phyloP scores from a whole-genome alignment of 2,797 vertebrate species.

The Pygocentrus nattereri region DNA sequence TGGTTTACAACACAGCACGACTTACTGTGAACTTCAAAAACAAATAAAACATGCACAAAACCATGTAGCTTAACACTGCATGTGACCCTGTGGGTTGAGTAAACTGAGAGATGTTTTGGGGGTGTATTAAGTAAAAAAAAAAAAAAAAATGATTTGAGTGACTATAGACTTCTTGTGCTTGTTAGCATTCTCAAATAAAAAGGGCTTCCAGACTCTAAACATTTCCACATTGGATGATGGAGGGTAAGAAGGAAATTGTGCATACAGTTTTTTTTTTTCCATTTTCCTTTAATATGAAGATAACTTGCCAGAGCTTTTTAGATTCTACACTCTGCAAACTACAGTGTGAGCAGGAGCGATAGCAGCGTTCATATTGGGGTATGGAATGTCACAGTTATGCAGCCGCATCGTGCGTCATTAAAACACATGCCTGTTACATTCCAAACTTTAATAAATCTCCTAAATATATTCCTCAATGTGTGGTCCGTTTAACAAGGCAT shows the following conservation, averaged over 20 bases:
- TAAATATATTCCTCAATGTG: slow-evolving; percentile 50
- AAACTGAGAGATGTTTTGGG: no score
- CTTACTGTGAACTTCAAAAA: no score
- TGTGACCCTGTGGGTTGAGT: no score
- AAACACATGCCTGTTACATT: slow-evolving; percentile 48
- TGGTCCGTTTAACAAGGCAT: slow-evolving; percentile 37
- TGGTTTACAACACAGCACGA: no score
- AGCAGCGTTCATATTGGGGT: slow-evolving; percentile 24
- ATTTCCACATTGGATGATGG: no score
- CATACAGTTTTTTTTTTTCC: not conserved
- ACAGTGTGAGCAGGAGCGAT: not conserved
- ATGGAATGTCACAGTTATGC: slow-evolving; percentile 52
- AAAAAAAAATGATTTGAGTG: no score
- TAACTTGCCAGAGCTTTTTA: not conserved
- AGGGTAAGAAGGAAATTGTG: not conserved
- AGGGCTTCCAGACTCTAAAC: no score
- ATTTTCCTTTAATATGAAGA: not conserved
- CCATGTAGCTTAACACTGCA: no score
- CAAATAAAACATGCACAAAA: no score
- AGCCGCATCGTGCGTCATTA: slow-evolving; percentile 27
- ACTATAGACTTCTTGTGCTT: not conserved
- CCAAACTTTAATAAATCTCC: slow-evolving; percentile 37
- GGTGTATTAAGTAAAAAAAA: no score
- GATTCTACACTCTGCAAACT: slow-evolving; percentile 1
- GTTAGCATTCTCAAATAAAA: not conserved